Evolutionary conservation across 37 sponge, comb jelly and placozoan genomes (phyloP).

Genomic region (Spongilla lacustris): DNA sequence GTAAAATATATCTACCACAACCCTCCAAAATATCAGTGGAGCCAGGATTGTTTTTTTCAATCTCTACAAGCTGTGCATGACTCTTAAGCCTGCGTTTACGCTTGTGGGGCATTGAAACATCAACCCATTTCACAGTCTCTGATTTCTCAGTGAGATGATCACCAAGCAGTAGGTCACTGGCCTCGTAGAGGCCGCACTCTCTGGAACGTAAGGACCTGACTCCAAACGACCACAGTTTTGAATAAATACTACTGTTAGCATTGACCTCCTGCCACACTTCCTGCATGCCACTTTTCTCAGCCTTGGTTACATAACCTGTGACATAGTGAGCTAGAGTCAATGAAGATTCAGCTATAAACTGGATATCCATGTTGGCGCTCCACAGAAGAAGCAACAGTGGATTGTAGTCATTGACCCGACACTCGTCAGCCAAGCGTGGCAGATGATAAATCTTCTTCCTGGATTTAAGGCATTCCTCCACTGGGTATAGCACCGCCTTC

Average conservation of each 20-base stretch:
- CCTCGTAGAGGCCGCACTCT: constrained; percentile 58
- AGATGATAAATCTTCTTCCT: constrained; percentile 39
- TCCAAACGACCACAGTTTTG: constrained; percentile 46
- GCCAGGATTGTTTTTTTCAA: constrained; percentile 34
- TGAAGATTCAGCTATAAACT: constrained; percentile 47
- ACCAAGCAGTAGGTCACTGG: constrained; percentile 51
- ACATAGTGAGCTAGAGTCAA: constrained; percentile 59
- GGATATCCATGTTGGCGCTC: constrained; percentile 67
- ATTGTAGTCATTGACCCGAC: constrained; percentile 64
- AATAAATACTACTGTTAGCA: constrained; percentile 16
- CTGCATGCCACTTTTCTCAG: constrained; percentile 62
- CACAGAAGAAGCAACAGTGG: constrained; percentile 54
- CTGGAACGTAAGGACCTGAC: constrained; percentile 17
- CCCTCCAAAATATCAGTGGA: constrained; percentile 32
- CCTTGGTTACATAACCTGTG: constrained; percentile 65
- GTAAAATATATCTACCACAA: constrained; percentile 29
- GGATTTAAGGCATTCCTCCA: constrained; percentile 30
- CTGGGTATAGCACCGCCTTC: constrained; percentile 11
- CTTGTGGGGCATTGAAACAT: constrained; percentile 43
- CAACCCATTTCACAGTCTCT: constrained; percentile 47
- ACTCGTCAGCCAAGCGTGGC: constrained; percentile 7
- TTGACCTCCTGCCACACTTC: constrained; percentile 52
- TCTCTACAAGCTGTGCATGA: constrained; percentile 12
- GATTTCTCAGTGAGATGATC: constrained; percentile 56
- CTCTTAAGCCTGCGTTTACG: constrained; percentile 28